These are phyloP conservation scores for Melanotaenia nigrans DNA, from an alignment of 2,797 vertebrate genomes.

Conservation along the genomic window DNA sequence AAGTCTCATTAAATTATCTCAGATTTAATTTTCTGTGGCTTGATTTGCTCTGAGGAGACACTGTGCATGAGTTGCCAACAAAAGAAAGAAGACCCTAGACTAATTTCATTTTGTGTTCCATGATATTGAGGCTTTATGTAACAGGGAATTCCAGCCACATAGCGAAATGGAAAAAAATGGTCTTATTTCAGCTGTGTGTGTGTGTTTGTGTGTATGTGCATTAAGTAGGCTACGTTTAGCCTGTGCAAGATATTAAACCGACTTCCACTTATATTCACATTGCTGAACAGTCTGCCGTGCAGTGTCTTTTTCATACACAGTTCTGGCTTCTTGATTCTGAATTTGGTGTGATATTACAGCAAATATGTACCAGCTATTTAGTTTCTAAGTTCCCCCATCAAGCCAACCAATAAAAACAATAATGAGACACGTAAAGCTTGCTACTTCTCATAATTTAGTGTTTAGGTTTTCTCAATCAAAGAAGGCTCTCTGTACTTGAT, in stretches of 20 bases:
- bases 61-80: constrained; percentile 52
- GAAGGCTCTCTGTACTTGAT: constrained; percentile 29
- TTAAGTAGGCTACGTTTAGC: constrained; percentile 53
- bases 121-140: constrained; percentile 73
- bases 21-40: constrained; percentile 48
- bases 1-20: constrained; percentile 40
- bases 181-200: constrained; percentile 61
- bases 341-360: constrained; percentile 26
- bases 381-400: constrained; percentile 10
- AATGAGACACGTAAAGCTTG: constrained; percentile 23
- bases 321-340: constrained; percentile 27
- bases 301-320: constrained; percentile 14
- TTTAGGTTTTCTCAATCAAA: constrained; percentile 28
- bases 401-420: constrained; percentile 30
- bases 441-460: constrained; percentile 27
- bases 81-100: constrained; percentile 63
- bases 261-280: constrained; percentile 51
- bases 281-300: constrained; percentile 54
- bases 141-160: constrained; percentile 74
- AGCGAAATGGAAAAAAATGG: constrained; percentile 72
- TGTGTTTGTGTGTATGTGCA: constrained; percentile 25
- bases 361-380: constrained; percentile 21
- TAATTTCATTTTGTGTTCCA: constrained; percentile 74
- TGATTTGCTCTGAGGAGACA: constrained; percentile 38
- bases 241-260: constrained; percentile 59